Evolutionary conservation across 1,140 invertebrate genomes (phyloP).

Genomic region (Drosophila triauraria): DNA sequence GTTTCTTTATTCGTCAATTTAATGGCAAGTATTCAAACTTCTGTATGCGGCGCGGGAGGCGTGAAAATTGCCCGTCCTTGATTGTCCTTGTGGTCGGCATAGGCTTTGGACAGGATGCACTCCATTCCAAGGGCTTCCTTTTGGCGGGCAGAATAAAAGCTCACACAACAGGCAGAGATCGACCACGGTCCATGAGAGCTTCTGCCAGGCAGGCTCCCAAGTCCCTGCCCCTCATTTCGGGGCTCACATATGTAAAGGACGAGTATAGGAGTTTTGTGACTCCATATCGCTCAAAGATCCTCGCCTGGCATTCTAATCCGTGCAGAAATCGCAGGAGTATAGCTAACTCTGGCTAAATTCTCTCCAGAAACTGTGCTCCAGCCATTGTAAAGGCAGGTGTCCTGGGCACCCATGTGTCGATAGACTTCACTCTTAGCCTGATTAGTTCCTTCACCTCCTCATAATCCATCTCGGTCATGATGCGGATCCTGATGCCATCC

Average conservation of each 20-base stretch:
- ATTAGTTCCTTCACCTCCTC: too few relatives aligned
- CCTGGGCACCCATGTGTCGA: too few relatives aligned
- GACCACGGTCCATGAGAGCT: background rate
- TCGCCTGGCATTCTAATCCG: background rate
- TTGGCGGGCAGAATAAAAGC: background rate
- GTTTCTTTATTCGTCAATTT: background rate
- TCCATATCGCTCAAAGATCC: background rate
- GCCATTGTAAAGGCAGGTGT: background rate
- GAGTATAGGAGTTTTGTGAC: background rate
- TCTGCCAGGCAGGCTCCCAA: background rate
- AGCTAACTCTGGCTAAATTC: background rate
- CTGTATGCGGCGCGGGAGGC: background rate
- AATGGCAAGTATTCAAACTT: background rate
- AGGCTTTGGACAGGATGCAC: background rate
- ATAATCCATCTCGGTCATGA: too few relatives aligned
- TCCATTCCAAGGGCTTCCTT: background rate
- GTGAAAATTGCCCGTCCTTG: background rate
- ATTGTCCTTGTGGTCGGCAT: background rate
- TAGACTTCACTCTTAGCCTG: too few relatives aligned
- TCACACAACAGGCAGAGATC: background rate
- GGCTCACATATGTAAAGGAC: background rate
- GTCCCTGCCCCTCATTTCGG: background rate
- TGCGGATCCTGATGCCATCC: too few relatives aligned
- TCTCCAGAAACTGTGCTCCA: background rate
- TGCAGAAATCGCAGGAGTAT: background rate